Percentiles rank a stretch among this genome's conserved stretches.
Conservation (phyloP, 1,140 invertebrate species). For the Orchestia grillus region DNA sequence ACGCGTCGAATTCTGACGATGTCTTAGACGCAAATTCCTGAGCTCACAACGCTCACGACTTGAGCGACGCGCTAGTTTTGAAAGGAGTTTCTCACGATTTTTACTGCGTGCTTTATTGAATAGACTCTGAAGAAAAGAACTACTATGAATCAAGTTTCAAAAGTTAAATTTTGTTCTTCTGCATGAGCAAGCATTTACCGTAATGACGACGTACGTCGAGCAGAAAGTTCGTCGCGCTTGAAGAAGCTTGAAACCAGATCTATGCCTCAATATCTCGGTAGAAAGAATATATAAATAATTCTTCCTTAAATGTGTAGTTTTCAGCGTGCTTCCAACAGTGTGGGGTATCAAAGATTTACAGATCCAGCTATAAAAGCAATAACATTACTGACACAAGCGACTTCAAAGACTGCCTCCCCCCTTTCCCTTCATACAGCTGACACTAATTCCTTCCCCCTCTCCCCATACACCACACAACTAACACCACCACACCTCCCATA, state of each 20-base stretch:
- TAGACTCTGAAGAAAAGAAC: background rate
- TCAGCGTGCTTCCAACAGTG: too few species aligned
- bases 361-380: too few species aligned
- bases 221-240: too few species aligned
- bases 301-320: background rate
- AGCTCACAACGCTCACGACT: background rate
- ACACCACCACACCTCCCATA: background rate
- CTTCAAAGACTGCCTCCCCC: too few species aligned
- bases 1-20: background rate
- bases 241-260: background rate
- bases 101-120: background rate
- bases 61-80: background rate
- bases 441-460: background rate
- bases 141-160: background rate
- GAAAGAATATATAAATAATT: background rate
- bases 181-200: background rate
- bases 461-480: background rate
- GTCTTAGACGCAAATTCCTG: background rate
- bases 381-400: too few species aligned
- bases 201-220: background rate
- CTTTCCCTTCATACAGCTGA: background rate
- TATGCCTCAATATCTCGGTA: background rate
- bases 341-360: too few species aligned
- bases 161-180: background rate
- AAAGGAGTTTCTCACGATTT: background rate